Conservation (phyloP, 2,113 vertebrate species). For the Tangachromis dhanisi region DNA sequence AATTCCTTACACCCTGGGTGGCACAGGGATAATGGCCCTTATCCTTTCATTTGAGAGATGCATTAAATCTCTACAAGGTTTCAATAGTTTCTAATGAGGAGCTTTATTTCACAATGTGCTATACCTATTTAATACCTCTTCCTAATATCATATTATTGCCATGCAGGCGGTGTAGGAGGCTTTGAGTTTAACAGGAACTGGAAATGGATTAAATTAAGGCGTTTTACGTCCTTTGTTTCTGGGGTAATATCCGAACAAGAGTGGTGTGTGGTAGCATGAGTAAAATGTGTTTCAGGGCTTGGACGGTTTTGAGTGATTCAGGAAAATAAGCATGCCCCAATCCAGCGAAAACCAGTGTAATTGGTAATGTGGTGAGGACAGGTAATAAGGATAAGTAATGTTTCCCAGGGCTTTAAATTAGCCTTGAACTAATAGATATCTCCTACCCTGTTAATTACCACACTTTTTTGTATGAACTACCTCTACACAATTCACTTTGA, state of each 20-base stretch:
- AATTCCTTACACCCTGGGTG: conserved; percentile 12
- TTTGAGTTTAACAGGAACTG: not conserved
- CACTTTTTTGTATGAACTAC: not conserved
- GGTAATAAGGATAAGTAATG: not conserved
- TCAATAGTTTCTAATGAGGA: conserved; percentile 1
- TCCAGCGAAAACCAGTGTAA: not conserved
- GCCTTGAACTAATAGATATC: not conserved
- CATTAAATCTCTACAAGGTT: conserved; percentile 23
- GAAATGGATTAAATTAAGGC: not conserved
- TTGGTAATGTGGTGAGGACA: not conserved
- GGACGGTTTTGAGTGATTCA: not conserved
- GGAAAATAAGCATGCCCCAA: not conserved
- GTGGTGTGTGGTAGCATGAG: not conserved
- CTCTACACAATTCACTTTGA: not conserved
- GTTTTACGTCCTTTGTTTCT: not conserved
- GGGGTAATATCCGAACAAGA: not conserved
- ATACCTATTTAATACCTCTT: not conserved
- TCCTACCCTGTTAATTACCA: not conserved
- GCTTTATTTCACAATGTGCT: not conserved
- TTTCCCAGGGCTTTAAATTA: not conserved
- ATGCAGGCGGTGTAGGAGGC: not conserved
- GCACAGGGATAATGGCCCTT: not conserved
- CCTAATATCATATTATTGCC: not conserved
- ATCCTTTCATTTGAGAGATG: conserved; percentile 1
- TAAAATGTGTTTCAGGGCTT: not conserved